Percentiles rank a stretch among this genome's conserved stretches.
Evolutionary conservation across 2,113 vertebrate species (phyloP).

Genomic region (Craseonycteris thonglongyai): DNA sequence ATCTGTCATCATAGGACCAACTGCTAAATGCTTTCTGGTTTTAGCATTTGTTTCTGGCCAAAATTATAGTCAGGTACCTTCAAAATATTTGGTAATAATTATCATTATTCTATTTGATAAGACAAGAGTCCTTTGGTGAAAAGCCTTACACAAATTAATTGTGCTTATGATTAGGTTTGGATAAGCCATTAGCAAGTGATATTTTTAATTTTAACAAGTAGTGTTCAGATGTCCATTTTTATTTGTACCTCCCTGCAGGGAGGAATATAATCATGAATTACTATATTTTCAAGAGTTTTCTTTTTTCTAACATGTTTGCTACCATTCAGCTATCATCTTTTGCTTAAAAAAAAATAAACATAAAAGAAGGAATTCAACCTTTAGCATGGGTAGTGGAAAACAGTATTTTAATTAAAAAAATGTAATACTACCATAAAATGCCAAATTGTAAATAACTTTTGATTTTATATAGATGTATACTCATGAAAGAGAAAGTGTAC

Average conservation of each 20-base stretch:
- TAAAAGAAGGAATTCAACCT: neutral
- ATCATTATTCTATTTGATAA: neutral
- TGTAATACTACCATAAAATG: neutral
- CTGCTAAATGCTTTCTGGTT: constrained; percentile 40
- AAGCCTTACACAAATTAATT: neutral
- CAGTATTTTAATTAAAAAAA: neutral
- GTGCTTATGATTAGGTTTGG: neutral
- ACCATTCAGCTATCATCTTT: neutral
- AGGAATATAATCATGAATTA: neutral
- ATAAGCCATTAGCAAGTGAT: neutral
- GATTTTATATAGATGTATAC: neutral
- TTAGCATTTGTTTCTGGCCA: constrained; percentile 21
- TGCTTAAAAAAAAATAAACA: no score
- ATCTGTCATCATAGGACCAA: constrained; percentile 39
- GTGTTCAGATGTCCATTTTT: neutral
- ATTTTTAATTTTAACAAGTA: neutral
- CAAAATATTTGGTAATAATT: constrained; percentile 53
- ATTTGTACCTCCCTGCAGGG: neutral
- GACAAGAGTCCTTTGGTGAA: neutral
- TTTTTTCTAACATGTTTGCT: neutral
- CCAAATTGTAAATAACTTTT: neutral
- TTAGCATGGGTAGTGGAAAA: neutral
- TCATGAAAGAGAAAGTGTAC: neutral
- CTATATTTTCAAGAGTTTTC: neutral
- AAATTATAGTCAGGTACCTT: constrained; percentile 23